Conservation (phyloP, 2,888 invertebrate genomes). For the Lasioglossum pauxillum region DNA sequence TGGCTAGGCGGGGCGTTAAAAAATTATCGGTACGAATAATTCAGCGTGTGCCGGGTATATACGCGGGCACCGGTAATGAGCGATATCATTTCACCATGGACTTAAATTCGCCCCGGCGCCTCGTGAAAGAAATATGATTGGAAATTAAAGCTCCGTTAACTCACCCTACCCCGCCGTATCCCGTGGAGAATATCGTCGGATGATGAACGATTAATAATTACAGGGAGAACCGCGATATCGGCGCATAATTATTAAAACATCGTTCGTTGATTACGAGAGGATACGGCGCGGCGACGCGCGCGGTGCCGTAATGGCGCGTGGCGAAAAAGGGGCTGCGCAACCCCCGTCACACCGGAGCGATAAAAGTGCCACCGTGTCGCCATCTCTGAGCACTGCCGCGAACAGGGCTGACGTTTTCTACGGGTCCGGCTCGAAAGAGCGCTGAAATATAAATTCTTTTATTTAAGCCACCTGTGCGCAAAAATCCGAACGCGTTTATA, state of each 20-base stretch:
- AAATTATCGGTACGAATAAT: constrained; percentile 16
- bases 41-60: neutral
- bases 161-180: neutral
- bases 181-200: constrained; percentile 12
- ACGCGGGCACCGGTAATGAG: neutral
- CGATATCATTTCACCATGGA: neutral
- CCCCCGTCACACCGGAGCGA: constrained; percentile 41
- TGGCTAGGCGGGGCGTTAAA: constrained; percentile 1
- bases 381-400: constrained; percentile 75
- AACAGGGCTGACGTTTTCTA: constrained; percentile 68
- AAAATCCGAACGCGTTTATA: constrained; percentile 31
- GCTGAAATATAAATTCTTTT: constrained; percentile 54
- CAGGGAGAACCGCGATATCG: constrained; percentile 12
- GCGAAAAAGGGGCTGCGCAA: constrained; percentile 59
- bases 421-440: constrained; percentile 43
- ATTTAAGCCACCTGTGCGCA: constrained; percentile 42
- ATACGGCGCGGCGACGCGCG: constrained; percentile 29
- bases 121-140: constrained; percentile 3
- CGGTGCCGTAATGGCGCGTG: constrained; percentile 65
- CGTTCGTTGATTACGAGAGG: constrained; percentile 45
- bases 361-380: constrained; percentile 76
- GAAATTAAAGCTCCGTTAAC: constrained; percentile 15
- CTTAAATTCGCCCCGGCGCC: neutral
- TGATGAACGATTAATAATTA: constrained; percentile 32
- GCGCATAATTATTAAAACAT: constrained; percentile 40